These are phyloP conservation scores for Loripinus fragilis DNA, from an alignment of 2,888 invertebrate genomes.

Conservation along the genomic window DNA sequence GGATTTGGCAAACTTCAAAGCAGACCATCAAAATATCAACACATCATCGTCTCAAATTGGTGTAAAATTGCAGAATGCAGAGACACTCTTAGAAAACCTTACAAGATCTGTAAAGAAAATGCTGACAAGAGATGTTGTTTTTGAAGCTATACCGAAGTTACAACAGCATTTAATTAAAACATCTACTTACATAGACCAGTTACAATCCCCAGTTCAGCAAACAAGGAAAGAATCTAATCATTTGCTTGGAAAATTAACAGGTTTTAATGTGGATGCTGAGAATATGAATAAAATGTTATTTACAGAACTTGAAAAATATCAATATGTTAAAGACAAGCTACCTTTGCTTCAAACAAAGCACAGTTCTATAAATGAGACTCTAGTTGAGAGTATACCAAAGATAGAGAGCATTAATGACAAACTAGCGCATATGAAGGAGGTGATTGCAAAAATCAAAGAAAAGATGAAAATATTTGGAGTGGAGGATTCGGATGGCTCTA, in stretches of 20 bases:
- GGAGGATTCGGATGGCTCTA: constrained; percentile 40
- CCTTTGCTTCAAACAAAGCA: constrained; percentile 35
- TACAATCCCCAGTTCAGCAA: constrained; percentile 18
- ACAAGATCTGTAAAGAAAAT: not conserved
- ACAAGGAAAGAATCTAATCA: not conserved
- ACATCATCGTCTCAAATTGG: not conserved
- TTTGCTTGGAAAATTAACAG: not conserved
- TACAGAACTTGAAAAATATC: constrained; percentile 41
- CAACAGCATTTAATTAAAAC: not conserved
- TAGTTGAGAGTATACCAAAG: constrained; percentile 24
- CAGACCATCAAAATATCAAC: not conserved
- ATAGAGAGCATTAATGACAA: constrained; percentile 29
- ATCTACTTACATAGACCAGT: not conserved
- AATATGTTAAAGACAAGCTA: constrained; percentile 37
- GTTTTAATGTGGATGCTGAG: not conserved
- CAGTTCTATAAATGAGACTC: constrained; percentile 29
- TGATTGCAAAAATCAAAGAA: constrained; percentile 48
- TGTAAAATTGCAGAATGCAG: not conserved
- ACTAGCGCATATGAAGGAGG: constrained; percentile 8
- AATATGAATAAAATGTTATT: constrained; percentile 28
- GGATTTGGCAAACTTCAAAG: not conserved
- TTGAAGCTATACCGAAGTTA: not conserved
- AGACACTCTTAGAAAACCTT: not conserved
- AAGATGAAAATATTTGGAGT: constrained; percentile 51
- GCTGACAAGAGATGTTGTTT: constrained; percentile 23